Evolutionary conservation across 2,888 invertebrate genomes (phyloP), one percentile per base, ranked within the genome.

Genomic region (Lymantria monacha): DNA sequence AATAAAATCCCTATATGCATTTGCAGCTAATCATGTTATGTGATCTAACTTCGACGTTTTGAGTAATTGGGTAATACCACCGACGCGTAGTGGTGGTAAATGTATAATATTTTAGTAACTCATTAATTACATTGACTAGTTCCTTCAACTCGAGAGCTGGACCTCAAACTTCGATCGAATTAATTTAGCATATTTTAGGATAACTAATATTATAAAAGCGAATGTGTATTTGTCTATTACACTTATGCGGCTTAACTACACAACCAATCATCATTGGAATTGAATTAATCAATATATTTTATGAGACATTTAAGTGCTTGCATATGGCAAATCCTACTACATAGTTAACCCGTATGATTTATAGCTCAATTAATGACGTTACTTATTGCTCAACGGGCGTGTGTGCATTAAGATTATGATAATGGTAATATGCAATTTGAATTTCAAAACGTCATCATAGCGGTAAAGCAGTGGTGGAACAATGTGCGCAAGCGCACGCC

Each of bases 21-120:
- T 70, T 69, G 70, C 56, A 74, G 66, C 71, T 81, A 80, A 83
- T 85, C 82, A 75, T 68, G 74, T 74, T 73, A 79, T 79, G 72
- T 77, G 76, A 83, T 80, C 79, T 74, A 72, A 72, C 70, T 69
- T 72, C 64, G 65, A 69, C 68, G 68, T 79, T 79, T 77, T 76
- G 70, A 74, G 71, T 74, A 74, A 77, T 76, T 74, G 70, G 72
- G 70, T 66, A 74, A 69, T 70, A 63, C 70, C 70, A 63, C 70
- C 70, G 58, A 54, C 57, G n/a, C n/a, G 66, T 66, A 63, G n/a
- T 66, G 64, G 33, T 10, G 7, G n/a, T n/a, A 22, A 22, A 22
- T 22, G 22, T 22, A 22, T 22, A 22, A 22, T 22, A 5, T 22
- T 22, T 22, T 22, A 22, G 22, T 3, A 22, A 22, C 5, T 5